These are phyloP conservation scores for Falco columbarius DNA, from an alignment of 2,797 vertebrate species.

Conservation along the genomic window DNA sequence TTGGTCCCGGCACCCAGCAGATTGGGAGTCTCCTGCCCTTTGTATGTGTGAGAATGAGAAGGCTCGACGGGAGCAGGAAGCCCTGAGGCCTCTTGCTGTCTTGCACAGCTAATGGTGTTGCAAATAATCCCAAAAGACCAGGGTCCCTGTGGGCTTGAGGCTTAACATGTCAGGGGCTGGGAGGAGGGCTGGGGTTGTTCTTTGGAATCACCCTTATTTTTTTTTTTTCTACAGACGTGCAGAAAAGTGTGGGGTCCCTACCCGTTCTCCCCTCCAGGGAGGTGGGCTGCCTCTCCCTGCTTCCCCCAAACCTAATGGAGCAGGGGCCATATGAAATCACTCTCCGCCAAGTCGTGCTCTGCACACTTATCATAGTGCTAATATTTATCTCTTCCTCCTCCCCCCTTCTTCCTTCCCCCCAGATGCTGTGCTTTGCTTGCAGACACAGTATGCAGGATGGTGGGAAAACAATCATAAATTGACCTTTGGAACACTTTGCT, in stretches of 20 bases:
- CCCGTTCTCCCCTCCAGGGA: neutral
- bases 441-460: neutral
- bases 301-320: neutral
- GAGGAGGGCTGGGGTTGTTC: neutral
- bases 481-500: slow-evolving; percentile 56
- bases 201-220: neutral
- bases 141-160: neutral
- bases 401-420: neutral
- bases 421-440: neutral
- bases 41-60: neutral
- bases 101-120: neutral
- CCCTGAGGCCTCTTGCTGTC: neutral
- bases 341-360: neutral
- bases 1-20: neutral
- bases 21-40: neutral
- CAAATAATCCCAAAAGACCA: neutral
- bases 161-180: neutral
- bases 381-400: neutral
- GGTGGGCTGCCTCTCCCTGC: neutral
- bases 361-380: slow-evolving; percentile 4
- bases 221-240: neutral
- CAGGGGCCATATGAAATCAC: neutral
- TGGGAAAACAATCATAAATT: slow-evolving; percentile 4
- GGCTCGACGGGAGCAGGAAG: neutral
- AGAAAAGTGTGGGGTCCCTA: neutral